Base-by-base conservation (phyloP, 2,888 invertebrate genomes). In the Brachypalpus laphriformis region DNA sequence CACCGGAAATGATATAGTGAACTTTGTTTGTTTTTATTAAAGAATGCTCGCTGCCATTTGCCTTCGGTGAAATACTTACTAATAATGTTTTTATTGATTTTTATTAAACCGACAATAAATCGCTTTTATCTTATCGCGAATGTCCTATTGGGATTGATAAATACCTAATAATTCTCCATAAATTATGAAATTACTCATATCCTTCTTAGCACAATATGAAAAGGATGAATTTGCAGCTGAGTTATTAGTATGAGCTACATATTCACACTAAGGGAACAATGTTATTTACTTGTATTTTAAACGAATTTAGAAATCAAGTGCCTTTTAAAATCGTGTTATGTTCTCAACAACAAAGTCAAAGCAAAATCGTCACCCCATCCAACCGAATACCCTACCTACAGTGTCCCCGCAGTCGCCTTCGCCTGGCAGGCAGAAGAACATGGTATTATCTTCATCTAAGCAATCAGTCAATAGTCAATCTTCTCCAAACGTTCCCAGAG, bases 261-360 rank as follows among this genome's bases (percentile, higher is more conserved):
- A 40, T 14, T 14, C 6, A 6, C 6, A n/a, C n/a, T n/a, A 6
- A 18, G 7, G 14, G 8, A 31, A 72, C 56, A 22, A 65, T 54
- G 74, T 2, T 51, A 42, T 63, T 42, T 8, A 25, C 45, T 25
- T 75, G 34, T 9, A 25, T n/a, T 18, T 28, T 11, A 14, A 28
- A 49, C 31, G 14, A 49, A 25, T 57, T 42, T 40, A 1, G 8
- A n/a, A 47, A n/a, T 22, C 14, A 63, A 28, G 42, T 77, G 61
- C 42, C 68, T 54, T 77, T 37, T 14, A 56, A 70, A 51, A 20
- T 61, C 37, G 20, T 56, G 56, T 71, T 63, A 78, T 71, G 78
- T 78, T 78, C 14, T 78, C 78, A 71, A 51, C 68, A 59, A 47
- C 31, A 2, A 78, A 71, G 59, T 78, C 71, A 56, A 78, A 71